phyloP scores from a whole-genome alignment of 2,888 invertebrate species.

The Liodrosophila aerea region DNA sequence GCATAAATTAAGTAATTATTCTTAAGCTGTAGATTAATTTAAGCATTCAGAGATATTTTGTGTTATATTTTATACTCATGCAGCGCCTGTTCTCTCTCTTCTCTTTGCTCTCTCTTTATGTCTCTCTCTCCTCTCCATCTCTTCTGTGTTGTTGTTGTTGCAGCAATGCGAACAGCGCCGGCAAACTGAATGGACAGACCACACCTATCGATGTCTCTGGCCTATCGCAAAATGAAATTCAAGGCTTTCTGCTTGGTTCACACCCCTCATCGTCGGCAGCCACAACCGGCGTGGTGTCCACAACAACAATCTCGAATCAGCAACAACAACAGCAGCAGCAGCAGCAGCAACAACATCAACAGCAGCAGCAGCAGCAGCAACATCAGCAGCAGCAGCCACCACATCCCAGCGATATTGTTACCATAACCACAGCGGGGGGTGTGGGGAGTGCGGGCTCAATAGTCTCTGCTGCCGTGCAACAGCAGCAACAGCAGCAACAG shows the following conservation, averaged over 20 bases:
- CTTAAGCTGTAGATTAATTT: background rate
- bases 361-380: constrained; percentile 64
- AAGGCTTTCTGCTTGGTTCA: constrained; percentile 83
- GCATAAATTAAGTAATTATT: constrained; percentile 9
- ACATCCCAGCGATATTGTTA: constrained; percentile 79
- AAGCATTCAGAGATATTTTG: constrained; percentile 10
- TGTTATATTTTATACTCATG: constrained; percentile 44
- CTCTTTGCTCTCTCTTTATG: background rate
- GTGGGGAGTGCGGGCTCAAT: constrained; percentile 77
- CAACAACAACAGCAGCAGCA: constrained; percentile 69
- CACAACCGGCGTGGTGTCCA: constrained; percentile 78
- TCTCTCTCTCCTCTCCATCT: constrained; percentile 21
- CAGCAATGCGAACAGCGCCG: constrained; percentile 80
- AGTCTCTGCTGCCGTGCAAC: constrained; percentile 77
- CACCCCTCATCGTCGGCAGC: constrained; percentile 81
- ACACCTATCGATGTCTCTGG: constrained; percentile 83
- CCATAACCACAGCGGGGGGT: constrained; percentile 75
- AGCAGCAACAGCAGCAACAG: constrained; percentile 73
- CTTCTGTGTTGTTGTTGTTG: constrained; percentile 31
- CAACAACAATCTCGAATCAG: constrained; percentile 78
- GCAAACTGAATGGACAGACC: constrained; percentile 83
- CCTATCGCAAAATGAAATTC: constrained; percentile 83
- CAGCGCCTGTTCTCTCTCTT: constrained; percentile 22
- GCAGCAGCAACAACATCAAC: constrained; percentile 63
- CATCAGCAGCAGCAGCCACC: constrained; percentile 68